Base-by-base conservation (phyloP, 2,113 vertebrate genomes). In the Dicerorhinus sumatrensis region DNA sequence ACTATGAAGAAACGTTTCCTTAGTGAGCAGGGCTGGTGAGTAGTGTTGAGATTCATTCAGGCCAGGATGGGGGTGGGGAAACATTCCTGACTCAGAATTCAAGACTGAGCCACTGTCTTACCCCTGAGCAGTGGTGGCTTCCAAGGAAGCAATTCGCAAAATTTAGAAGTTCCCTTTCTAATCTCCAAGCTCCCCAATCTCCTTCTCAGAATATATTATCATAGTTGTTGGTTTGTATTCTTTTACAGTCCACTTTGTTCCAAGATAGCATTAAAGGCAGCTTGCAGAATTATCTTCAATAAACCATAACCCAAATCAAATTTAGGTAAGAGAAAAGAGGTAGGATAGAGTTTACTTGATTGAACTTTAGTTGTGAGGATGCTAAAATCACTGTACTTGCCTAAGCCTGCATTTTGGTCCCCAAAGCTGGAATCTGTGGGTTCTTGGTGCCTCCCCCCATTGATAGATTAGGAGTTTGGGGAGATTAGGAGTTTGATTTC, bases 311-410 rank as follows among this genome's bases (percentile, higher is more conserved):
- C 65, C 10, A 60, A 96, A 39, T 85, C 70, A 85, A 88, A 93
- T 60, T 48, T 63, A 85, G 48, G 51, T 80, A 25, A 69, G 27
- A 96, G 65, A 67, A 95, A 96, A 88, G 62, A 58, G 42, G 27
- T 20, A 96, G 33, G n/a, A 56, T 56, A 33, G 25, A 76, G 9
- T 48, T 77, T 83, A 54, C 70, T n/a, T 23, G 14, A n/a, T 90
- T 70, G 25, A n/a, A 65, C 48, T 69, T 90, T 65, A 14, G 21
- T 75, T 36, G 29, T 77, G 12, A 36, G 31, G 21, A 93, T 87
- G 20, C 36, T 82, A 70, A 95, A 87, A 60, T 81, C 36, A 0
- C 60, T 70, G 27, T 25, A 27, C 3, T 82, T 90, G 11, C 20
- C n/a, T 46, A 86, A 70, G 25, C 51, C 9, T 42, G 29, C 25